phyloP scores from a whole-genome alignment of 2,888 invertebrate species.

The Parochlus steinenii region DNA sequence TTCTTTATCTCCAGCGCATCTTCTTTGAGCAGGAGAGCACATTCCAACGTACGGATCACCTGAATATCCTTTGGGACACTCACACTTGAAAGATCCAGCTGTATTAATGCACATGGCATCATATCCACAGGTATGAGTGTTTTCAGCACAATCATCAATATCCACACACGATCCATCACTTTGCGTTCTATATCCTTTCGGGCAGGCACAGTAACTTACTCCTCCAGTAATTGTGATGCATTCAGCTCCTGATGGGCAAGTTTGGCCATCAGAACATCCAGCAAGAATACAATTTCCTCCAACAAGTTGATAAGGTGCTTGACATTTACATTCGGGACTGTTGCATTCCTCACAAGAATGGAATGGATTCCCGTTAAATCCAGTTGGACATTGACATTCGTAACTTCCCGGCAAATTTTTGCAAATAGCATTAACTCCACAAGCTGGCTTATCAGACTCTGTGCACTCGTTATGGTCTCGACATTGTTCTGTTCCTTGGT shows the following conservation, averaged over 20 bases:
- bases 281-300: constrained; percentile 72
- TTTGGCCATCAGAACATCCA: constrained; percentile 63
- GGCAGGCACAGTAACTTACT: constrained; percentile 86
- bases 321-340: constrained; percentile 70
- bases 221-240: constrained; percentile 81
- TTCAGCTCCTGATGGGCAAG: constrained; percentile 74
- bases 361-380: constrained; percentile 82
- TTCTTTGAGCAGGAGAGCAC: constrained; percentile 66
- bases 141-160: constrained; percentile 67
- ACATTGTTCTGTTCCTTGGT: constrained; percentile 54
- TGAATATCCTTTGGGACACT: constrained; percentile 64
- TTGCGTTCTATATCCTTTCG: constrained; percentile 63
- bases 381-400: constrained; percentile 77
- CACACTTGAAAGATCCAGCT: constrained; percentile 60
- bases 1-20: constrained; percentile 66
- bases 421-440: constrained; percentile 78
- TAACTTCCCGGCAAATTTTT: constrained; percentile 87
- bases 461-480: constrained; percentile 77
- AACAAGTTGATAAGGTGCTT: constrained; percentile 69
- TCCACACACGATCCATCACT: constrained; percentile 71
- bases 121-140: constrained; percentile 61
- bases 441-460: constrained; percentile 58
- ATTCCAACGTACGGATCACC: constrained; percentile 69
- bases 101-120: constrained; percentile 75
- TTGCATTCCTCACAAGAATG: constrained; percentile 71